phyloP scores from a whole-genome alignment of 1,140 invertebrate genomes.

The Polypedilum vanderplanki region DNA sequence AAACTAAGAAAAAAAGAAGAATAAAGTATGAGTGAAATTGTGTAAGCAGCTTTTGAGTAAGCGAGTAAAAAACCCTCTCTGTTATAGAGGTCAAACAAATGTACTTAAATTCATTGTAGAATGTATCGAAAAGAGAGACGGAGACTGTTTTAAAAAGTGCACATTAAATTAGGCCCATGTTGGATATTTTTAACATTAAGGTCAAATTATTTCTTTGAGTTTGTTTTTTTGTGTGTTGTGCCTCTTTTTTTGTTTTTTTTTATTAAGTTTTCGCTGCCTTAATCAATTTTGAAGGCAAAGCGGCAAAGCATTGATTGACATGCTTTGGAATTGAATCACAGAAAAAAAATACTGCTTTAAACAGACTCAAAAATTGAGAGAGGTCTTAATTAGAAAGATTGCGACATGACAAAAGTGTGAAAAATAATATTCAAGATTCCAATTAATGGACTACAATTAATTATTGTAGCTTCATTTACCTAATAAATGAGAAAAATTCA shows the following conservation, averaged over 20 bases:
- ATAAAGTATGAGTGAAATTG: not conserved
- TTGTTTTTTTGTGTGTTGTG: not conserved
- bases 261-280: not conserved
- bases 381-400: not conserved
- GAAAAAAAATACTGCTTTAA: not conserved
- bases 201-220: not conserved
- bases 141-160: conserved; percentile 6
- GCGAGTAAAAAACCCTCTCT: not conserved
- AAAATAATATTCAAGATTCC: not conserved
- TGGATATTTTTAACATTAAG: conserved; percentile 19
- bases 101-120: conserved; percentile 13
- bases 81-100: not conserved
- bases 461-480: no score
- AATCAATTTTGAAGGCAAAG: conserved; percentile 10
- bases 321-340: not conserved
- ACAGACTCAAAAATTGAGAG: not conserved
- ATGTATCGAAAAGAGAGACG: not conserved
- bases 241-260: not conserved
- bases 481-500: no score
- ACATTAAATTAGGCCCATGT: conserved; percentile 17
- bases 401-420: not conserved
- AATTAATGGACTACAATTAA: no score
- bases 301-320: not conserved
- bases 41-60: not conserved
- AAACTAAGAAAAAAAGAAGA: not conserved